Evolutionary conservation across 2,113 vertebrate species (phyloP).

Genomic region (Oreotrochilus melanogaster): DNA sequence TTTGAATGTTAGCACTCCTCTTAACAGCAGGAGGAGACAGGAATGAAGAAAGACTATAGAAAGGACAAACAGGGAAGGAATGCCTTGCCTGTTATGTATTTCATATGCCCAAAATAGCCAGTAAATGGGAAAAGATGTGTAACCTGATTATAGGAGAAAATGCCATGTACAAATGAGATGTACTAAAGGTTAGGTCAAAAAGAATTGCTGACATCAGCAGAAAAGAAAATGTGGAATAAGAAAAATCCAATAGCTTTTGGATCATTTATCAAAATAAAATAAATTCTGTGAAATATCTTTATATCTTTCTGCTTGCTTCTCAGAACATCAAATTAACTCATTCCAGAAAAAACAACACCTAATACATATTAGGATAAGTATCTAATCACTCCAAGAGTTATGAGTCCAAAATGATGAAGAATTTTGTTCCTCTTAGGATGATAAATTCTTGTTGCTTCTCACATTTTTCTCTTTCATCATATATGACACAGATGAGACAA

Average conservation of each 20-base stretch:
- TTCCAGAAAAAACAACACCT: conserved; percentile 1
- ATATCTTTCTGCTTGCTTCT: background rate
- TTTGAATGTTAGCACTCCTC: background rate
- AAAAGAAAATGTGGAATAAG: background rate
- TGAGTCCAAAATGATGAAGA: conserved; percentile 9
- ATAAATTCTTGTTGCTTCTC: conserved; percentile 15
- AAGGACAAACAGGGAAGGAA: background rate
- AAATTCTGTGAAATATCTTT: background rate
- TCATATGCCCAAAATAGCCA: background rate
- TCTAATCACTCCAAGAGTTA: background rate
- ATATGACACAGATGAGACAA: background rate
- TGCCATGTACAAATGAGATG: background rate
- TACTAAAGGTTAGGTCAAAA: background rate
- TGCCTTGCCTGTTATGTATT: background rate
- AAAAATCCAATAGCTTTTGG: background rate
- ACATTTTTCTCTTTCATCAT: conserved; percentile 38
- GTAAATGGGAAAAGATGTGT: background rate
- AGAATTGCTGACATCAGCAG: background rate
- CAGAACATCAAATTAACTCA: background rate
- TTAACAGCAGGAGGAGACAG: background rate
- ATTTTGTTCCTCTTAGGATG: background rate
- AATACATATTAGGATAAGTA: background rate
- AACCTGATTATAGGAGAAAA: background rate
- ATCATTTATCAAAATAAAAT: background rate
- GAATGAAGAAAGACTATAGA: background rate